These are phyloP conservation scores for Diadegma fenestrale DNA, from an alignment of 2,888 invertebrate species.

Conservation along the genomic window DNA sequence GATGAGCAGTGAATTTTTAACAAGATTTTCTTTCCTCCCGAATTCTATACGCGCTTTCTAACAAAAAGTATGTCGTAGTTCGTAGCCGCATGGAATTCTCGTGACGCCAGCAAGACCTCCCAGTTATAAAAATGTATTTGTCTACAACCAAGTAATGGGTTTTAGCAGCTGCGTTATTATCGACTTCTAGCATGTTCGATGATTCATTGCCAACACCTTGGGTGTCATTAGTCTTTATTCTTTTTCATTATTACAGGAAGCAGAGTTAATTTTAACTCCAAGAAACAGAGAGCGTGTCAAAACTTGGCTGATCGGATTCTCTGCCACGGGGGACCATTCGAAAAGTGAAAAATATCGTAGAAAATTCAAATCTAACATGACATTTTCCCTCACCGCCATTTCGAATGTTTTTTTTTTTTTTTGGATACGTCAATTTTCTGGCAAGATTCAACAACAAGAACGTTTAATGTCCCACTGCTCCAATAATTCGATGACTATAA, in stretches of 20 bases:
- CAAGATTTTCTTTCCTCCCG: not conserved
- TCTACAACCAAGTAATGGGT: not conserved
- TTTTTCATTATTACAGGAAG: not conserved
- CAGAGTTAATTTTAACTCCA: not conserved
- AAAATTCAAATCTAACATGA: too few species aligned
- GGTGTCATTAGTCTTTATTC: not conserved
- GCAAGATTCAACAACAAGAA: not conserved
- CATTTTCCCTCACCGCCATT: too few species aligned
- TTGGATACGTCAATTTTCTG: not conserved
- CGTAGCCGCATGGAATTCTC: not conserved
- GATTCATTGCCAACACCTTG: not conserved
- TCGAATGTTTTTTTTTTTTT: too few species aligned
- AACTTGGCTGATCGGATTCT: too few species aligned
- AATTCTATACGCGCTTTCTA: not conserved
- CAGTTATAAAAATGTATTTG: not conserved
- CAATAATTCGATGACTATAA: constrained; percentile 16
- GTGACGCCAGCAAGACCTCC: not conserved
- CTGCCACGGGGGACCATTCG: too few species aligned
- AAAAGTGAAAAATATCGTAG: too few species aligned
- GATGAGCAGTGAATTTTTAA: too few species aligned
- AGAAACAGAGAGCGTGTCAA: too few species aligned
- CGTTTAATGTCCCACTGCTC: not conserved
- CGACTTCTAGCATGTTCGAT: not conserved
- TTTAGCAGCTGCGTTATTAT: not conserved
- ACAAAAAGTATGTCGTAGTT: too few species aligned